phyloP scores from a whole-genome alignment of 2,113 vertebrate genomes.

The Columba livia region DNA sequence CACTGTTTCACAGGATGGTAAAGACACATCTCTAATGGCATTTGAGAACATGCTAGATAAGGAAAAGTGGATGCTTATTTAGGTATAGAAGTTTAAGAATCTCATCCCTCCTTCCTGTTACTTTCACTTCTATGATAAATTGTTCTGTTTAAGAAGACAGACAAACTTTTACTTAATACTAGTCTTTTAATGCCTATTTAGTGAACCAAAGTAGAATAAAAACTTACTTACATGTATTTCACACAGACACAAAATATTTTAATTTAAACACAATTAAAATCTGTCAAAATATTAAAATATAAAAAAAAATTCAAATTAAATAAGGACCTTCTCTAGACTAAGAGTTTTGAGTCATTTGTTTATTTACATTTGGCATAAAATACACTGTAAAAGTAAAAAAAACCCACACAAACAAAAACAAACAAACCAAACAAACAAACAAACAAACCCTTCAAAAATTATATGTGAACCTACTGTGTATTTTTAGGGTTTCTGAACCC shows the following conservation, averaged over 20 bases:
- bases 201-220: background rate
- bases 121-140: background rate
- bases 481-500: background rate
- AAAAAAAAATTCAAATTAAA: constrained; percentile 39
- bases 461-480: background rate
- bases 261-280: constrained; percentile 32
- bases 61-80: background rate
- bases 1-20: background rate
- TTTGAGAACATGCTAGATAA: background rate
- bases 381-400: background rate
- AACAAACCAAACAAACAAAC: background rate
- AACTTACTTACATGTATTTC: constrained; percentile 19
- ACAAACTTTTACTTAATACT: background rate
- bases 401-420: no score
- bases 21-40: background rate
- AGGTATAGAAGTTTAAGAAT: background rate
- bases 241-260: background rate
- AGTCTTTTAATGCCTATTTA: constrained; percentile 14
- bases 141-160: background rate
- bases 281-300: background rate
- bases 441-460: background rate
- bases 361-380: background rate
- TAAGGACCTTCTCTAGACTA: background rate
- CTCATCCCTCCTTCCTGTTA: background rate
- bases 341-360: background rate